Evolutionary conservation across 2,888 invertebrate species (phyloP), one percentile per base, ranked within the genome.

Genomic region (Lepidonotus clava): DNA sequence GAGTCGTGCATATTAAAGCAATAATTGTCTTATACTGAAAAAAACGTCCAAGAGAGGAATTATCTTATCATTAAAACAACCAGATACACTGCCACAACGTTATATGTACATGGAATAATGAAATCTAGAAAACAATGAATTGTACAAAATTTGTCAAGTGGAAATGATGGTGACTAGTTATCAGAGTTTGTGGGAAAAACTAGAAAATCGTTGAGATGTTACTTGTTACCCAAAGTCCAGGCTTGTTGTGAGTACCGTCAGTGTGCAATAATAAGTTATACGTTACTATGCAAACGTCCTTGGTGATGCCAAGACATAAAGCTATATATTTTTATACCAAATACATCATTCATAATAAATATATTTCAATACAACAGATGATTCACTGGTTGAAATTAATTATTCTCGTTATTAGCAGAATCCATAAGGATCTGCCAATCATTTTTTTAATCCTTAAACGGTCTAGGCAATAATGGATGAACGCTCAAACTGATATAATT

Each of bases 401-500:
- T 38, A 71, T 71, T 71, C 71, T 21, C 36, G 21, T 36, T 34
- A 71, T 36, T 71, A 71, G 71, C 34, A 38, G 11, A n/a, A 34
- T 36, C 21, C 38, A 38, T 36, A 38, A 34, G 11, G 38, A 71
- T 21, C 38, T 34, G 36, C 32, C 71, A 71, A 24, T 71, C 34
- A 5, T 14, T 6, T 24, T 66, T 21, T 71, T 71, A 14, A 36
- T 71, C 38, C 18, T 21, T 18, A 18, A 34, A 38, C 38, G 5
- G 71, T 34, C 38, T 71, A 71, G 71, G 38, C 38, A 71, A 71
- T 71, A 71, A 71, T 71, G 36, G 24, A 32, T 71, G 24, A 61
- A 61, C 24, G 71, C 36, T 71, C 71, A 71, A 61, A 36, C n/a
- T 71, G 71, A 38, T 71, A 71, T 21, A 36, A 71, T 71, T 71